Percentiles rank a stretch among this genome's conserved stretches.
Evolutionary conservation across 2,797 vertebrate species (phyloP).

Genomic region (Rhadinocentrus ornatus): DNA sequence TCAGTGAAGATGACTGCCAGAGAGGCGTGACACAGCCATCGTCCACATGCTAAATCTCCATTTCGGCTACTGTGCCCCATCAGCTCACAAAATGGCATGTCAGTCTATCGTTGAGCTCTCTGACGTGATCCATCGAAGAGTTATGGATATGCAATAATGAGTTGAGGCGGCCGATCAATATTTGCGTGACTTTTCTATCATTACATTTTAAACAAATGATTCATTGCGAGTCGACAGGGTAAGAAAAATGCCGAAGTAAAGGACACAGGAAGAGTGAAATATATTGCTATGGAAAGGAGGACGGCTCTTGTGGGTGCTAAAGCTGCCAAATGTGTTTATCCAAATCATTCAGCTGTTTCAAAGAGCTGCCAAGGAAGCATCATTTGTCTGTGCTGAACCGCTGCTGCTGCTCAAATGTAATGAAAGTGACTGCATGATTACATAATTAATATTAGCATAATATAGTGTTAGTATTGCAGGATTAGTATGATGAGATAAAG

Average conservation of each 20-base stretch:
- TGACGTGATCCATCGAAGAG: conserved; percentile 70
- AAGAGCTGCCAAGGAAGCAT: conserved; percentile 51
- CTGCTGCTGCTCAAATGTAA: conserved; percentile 1
- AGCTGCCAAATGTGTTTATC: conserved; percentile 74
- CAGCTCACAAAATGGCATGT: conserved; percentile 81
- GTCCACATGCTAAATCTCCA: conserved; percentile 76
- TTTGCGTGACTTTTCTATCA: conserved; percentile 72
- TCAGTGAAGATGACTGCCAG: conserved; percentile 70
- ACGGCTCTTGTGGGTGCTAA: conserved; percentile 58
- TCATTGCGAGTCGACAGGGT: conserved; percentile 72
- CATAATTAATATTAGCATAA: too few species aligned
- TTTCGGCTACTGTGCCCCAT: conserved; percentile 78
- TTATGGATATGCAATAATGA: conserved; percentile 86
- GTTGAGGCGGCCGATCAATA: conserved; percentile 76
- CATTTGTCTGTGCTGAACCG: conserved; percentile 44
- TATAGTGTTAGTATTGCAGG: too few species aligned
- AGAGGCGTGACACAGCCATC: conserved; percentile 62
- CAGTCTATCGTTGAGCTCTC: conserved; percentile 65
- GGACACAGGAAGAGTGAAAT: conserved; percentile 74
- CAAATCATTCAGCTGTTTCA: conserved; percentile 65
- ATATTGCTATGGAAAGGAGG: conserved; percentile 65
- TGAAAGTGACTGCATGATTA: conserved; percentile 23
- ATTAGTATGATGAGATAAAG: conserved; percentile 26
- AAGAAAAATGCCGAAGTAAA: conserved; percentile 80
- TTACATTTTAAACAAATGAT: conserved; percentile 77